phyloP scores from a whole-genome alignment of 2,797 vertebrate species.

The Pagetopsis macropterus region DNA sequence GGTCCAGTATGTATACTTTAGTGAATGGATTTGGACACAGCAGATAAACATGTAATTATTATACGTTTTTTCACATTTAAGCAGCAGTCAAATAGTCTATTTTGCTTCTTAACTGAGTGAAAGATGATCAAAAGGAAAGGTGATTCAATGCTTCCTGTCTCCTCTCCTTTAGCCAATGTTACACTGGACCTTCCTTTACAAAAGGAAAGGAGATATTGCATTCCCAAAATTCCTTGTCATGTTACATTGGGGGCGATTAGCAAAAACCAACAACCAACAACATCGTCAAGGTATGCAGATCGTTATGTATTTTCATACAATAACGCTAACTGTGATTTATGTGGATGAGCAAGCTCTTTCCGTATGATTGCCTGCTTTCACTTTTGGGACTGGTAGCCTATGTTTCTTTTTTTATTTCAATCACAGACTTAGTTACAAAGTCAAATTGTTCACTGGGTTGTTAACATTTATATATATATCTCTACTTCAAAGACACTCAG shows the following conservation, averaged over 20 bases:
- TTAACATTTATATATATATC: too few relatives aligned
- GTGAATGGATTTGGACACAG: background rate
- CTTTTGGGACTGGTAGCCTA: background rate
- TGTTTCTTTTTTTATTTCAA: background rate
- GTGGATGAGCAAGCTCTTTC: background rate
- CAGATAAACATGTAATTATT: background rate
- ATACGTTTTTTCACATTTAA: too few relatives aligned
- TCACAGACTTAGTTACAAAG: background rate
- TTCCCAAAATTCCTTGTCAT: background rate
- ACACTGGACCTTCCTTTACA: too few relatives aligned
- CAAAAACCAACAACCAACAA: background rate
- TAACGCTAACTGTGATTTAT: background rate
- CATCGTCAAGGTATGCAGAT: background rate
- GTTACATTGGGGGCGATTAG: background rate
- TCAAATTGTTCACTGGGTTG: background rate
- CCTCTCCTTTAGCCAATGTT: too few relatives aligned
- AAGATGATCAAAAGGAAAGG: background rate
- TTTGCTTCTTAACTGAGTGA: background rate
- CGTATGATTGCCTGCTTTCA: too few relatives aligned
- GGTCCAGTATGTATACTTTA: background rate
- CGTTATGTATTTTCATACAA: background rate
- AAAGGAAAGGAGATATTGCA: too few relatives aligned
- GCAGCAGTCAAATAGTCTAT: too few relatives aligned
- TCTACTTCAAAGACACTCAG: too few relatives aligned
- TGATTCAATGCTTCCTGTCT: too few relatives aligned